These are phyloP conservation scores for Lottia gigantea DNA, from an alignment of 2,888 invertebrate species.

Conservation along the genomic window DNA sequence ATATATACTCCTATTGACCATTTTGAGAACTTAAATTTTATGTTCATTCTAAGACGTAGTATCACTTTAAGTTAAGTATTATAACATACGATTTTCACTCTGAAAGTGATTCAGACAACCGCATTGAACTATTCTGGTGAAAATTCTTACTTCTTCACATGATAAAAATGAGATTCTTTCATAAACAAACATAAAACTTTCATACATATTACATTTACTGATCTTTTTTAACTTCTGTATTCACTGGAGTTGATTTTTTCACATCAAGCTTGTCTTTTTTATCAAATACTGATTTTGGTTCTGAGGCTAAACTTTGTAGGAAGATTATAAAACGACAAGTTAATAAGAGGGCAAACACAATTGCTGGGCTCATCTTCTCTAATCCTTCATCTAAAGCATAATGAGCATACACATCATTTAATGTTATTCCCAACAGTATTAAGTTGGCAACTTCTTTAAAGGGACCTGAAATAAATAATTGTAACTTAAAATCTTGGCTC, in stretches of 20 bases:
- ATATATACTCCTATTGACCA: no score
- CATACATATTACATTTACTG: constrained; percentile 21
- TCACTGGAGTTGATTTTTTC: constrained; percentile 16
- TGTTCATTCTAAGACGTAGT: no score
- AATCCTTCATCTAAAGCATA: constrained; percentile 64
- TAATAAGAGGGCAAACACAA: constrained; percentile 67
- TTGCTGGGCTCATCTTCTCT: constrained; percentile 66
- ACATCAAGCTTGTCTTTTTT: constrained; percentile 27
- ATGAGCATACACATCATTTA: constrained; percentile 87
- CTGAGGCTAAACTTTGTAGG: constrained; percentile 54
- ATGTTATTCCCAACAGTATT: constrained; percentile 83
- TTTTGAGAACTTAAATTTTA: no score
- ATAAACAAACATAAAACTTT: no score
- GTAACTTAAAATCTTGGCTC: neutral
- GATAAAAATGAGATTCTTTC: no score
- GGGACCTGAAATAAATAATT: constrained; percentile 77
- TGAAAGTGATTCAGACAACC: no score
- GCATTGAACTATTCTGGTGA: no score
- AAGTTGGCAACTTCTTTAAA: constrained; percentile 91
- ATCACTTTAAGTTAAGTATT: no score
- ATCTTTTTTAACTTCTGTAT: constrained; percentile 34
- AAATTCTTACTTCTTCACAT: no score
- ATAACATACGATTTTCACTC: no score
- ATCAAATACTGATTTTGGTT: constrained; percentile 37
- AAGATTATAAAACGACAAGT: constrained; percentile 66